Evolutionary conservation across 2,797 vertebrate species (phyloP), one percentile per base, ranked within the genome.

Genomic region (Poecilia gillii): DNA sequence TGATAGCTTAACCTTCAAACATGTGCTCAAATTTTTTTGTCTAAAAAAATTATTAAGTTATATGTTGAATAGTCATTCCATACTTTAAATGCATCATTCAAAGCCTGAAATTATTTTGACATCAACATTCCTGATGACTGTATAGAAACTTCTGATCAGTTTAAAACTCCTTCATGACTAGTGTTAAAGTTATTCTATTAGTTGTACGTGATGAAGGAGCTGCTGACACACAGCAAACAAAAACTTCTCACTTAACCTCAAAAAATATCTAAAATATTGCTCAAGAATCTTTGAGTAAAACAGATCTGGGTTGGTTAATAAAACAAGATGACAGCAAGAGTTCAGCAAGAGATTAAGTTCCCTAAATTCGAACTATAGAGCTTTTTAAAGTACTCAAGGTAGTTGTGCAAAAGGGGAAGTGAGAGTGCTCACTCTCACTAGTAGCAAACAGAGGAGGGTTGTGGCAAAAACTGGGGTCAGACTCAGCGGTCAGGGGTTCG

Each of bases 401-500:
- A 23, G 76, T 78, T 57, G 81, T 83, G 68, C 47, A 82, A 84
- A 20, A 84, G 41, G 74, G 90, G 90, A 91, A 93, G 85, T 85
- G 73, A 73, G 68, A 82, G n/a, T 62, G 57, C 62, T 23, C 75
- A 90, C 91, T 92, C 77, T 92, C 89, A 77, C 88, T 93, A 57
- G 79, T 62, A 87, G 88, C 84, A 46, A 57, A 85, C 57, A 41
- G 72, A 59, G 33, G 47, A 74, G 53, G 74, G 6, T 53, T 28
- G 86, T 73, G 14, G 83, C 51, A 51, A 62, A 16, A 70, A 78
- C 66, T 59, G 57, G 76, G 89, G 88, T 91, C 87, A 89, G 59
- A 75, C 73, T 80, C 76, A 87, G 64, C 14, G 66, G 87, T 90
- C 90, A 85, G 49, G 72, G 83, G 84, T 91, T 94, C 88, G 87